Base-by-base conservation (phyloP, 2,888 invertebrate genomes). In the Ophion obscuratus region DNA sequence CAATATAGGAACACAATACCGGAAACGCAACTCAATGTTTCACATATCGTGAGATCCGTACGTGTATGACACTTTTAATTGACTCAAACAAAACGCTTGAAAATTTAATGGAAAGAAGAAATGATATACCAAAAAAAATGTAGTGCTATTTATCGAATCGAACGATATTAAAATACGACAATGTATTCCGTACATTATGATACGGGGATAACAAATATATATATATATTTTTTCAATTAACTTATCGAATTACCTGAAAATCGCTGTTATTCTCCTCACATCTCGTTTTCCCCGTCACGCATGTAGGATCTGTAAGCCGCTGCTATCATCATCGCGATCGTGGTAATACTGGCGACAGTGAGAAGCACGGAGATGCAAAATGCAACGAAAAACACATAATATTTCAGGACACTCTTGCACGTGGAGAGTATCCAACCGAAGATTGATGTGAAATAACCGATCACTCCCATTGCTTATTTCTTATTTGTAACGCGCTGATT, bases 161-260 rank as follows among this genome's bases (percentile, higher is more conserved):
- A 81, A 77, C 59, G 70, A 70, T 79, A 86, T 47, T 53, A 31
- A 78, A 80, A 66, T 74, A 84, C 86, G 82, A 84, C 68, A 88
- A 81, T 90, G 88, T 91, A 88, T 27, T 75, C 87, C 74, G 75
- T 88, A 85, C 86, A 89, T 88, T 90, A 90, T 91, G 91, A 91
- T 91, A 90, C 77, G 68, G 82, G 70, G 77, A 86, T 73, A 73
- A 61, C 80, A 85, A 86, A 74, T 61, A 61, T 83, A 87, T 89
- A 64, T 24, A 91, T 91, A 90, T 91, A 91, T 91, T 92, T 91
- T 91, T 91, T 73, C 64, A 87, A 83, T 80, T 31, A 86, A 82
- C 20, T n/a, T 57, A 11, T n/a, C 62, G 20, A 59, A 66, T 78
- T 71, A 76, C 77, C 81, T 87, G 61, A 17, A 70, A 64, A 53